Conservation (phyloP, 2,113 vertebrate genomes). For the Muscicapa adusta region DNA sequence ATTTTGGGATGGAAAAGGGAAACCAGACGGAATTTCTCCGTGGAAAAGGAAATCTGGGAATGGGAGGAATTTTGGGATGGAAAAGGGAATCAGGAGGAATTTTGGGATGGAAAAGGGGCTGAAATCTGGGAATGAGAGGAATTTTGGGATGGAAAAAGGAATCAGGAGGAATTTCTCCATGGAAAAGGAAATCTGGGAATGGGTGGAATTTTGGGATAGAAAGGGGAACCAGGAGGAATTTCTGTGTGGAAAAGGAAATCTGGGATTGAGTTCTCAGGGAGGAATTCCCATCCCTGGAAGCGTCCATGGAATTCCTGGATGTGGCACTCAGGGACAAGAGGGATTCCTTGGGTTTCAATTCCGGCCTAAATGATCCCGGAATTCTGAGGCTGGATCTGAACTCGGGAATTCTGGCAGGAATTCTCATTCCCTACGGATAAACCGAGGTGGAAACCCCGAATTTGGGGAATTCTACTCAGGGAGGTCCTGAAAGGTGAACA, state of each 20-base stretch:
- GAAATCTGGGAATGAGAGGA: neutral
- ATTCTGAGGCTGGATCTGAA: neutral
- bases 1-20: too few species aligned
- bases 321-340: too few species aligned
- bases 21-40: too few species aligned
- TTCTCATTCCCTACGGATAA: neutral
- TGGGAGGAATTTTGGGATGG: too few species aligned
- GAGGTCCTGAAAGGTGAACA: neutral
- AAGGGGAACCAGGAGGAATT: neutral
- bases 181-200: neutral
- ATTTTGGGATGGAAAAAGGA: neutral
- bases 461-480: too few species aligned
- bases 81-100: too few species aligned
- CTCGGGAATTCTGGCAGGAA: rapidly evolving
- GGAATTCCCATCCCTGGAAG: neutral
- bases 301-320: neutral
- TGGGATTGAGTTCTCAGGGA: neutral
- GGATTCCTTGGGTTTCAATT: neutral
- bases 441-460: neutral
- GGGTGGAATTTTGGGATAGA: neutral
- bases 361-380: neutral
- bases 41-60: too few species aligned
- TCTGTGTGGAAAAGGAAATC: neutral
- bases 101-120: neutral
- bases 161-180: too few species aligned